These are phyloP conservation scores for Agriopis leucophaearia DNA, from an alignment of 2,888 invertebrate genomes.

Conservation along the genomic window DNA sequence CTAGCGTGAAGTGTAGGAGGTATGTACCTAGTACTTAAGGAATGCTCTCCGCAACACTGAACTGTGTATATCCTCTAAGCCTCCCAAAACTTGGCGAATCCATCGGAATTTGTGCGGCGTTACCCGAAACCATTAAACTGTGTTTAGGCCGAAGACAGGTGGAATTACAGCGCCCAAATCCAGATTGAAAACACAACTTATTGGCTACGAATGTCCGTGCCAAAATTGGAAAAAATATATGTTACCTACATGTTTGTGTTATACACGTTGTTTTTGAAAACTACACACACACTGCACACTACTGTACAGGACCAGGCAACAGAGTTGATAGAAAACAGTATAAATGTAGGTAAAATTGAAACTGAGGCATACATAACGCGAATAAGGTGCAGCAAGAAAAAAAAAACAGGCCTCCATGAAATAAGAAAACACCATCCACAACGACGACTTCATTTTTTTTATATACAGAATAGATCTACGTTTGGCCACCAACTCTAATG, in stretches of 20 bases:
- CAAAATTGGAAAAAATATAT: constrained; percentile 11
- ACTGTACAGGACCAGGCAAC: no score
- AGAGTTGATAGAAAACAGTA: no score
- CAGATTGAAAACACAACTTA: constrained; percentile 55
- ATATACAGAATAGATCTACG: no score
- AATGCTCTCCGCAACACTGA: constrained; percentile 22
- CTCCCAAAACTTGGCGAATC: constrained; percentile 55
- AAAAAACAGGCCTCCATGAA: no score
- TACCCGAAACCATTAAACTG: constrained; percentile 65
- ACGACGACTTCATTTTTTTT: no score
- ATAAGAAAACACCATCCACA: no score
- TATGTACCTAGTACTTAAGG: background rate
- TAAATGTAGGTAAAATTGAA: no score
- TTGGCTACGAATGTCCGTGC: constrained; percentile 43
- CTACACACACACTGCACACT: background rate
- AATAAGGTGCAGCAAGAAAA: no score
- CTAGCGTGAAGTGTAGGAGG: no score
- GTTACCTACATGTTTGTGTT: background rate
- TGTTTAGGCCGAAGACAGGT: constrained; percentile 69
- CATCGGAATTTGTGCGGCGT: constrained; percentile 57
- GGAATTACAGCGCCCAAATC: constrained; percentile 60
- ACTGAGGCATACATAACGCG: no score
- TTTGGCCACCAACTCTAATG: no score
- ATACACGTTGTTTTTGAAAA: background rate
- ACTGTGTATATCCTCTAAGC: constrained; percentile 36